Evolutionary conservation across 2,888 invertebrate genomes (phyloP), one percentile per base, ranked within the genome.

Genomic region (Chydorus sphaericus): DNA sequence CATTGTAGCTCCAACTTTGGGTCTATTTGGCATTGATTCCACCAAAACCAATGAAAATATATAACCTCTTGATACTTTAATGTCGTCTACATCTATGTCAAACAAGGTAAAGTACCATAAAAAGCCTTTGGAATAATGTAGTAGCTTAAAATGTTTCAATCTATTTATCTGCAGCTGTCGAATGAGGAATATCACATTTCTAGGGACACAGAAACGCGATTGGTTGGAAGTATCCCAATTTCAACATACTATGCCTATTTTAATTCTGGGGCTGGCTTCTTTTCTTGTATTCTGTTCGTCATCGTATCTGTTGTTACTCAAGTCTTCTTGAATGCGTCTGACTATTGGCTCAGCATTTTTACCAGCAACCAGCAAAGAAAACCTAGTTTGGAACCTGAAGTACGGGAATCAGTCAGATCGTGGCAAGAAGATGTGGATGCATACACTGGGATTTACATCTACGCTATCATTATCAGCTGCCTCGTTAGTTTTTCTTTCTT

Each of bases 231-330:
- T 1, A 61, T 64, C 3, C 61, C 60, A 8, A 58, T 54, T 26
- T 56, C 44, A 37, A 60, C 61, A 2, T 75, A 73, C 68, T 73
- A 71, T 48, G 77, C 80, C 11, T 88, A 88, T 69, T 74, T 87
- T 58, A 67, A 70, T 11, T 83, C 86, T 3, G 82, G 83, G 48
- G 72, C 78, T 2, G 81, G 80, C n/a, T 70, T 74, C 60, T 72
- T 76, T 48, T 64, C 81, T 4, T 75, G 83, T 33, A 62, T 75
- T 18, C 65, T 78, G 0, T 75, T 86, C 69, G 60, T 81, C 4
- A 5, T 74, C 0, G 66, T 78, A 0, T 74, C 81, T 39, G n/a
- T 80, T 0, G 53, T 80, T 4, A 75, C 82, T 0, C 83, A 85
- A 65, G 67, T 72, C 1, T 69, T 77, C 20, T 79, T 81, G 0